Base-by-base conservation (phyloP, 23 tunicate genomes). In the Ciona savignyi region DNA sequence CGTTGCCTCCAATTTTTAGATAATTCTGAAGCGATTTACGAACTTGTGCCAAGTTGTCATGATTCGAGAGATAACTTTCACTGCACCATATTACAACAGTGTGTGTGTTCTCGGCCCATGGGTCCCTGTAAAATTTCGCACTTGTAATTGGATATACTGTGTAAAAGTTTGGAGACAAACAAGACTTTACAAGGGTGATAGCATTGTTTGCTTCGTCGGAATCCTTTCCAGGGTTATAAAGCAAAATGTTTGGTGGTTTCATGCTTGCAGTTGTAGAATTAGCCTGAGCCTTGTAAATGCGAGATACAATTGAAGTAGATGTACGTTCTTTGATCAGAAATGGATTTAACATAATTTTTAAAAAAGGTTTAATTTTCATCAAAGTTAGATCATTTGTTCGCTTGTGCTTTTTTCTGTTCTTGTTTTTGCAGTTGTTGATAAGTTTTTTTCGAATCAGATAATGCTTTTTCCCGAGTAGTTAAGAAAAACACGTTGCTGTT, bases 231-330 rank as follows among this genome's bases (percentile, higher is more conserved):
- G 74, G 66, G 30, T 68, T 27, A 34, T 65, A 86, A 29, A 86
- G 33, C 26, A 86, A 74, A 4, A 86, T 62, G 63, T 86, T 86
- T 33, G 93, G 85, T 29, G 93, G 93, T 73, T 86, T 86, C 1
- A 25, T 30, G 3, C 0, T 64, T 24, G 33, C 22, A 27, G 33
- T 70, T 3, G 51, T 22, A 23, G 49, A 56, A 20, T 63, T 69
- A 69, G 23, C 15, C 30, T 15, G 20, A 27, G 48, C 56, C 32
- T 71, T 80, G 34, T 6, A 23, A 60, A 71, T 49, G 33, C 28
- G 32, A 68, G 67, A 15, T 30, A 68, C 35, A 2, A 30, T 28
- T 15, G 82, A 78, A 19, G 25, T 27, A 26, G 67, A 19, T 15
- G 68, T 48, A 27, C 82, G 51, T 1, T 61, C 62, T 71, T 80